These are phyloP conservation scores for Hyperopisus bebe DNA, from an alignment of 2,113 vertebrate genomes.

Conservation along the genomic window DNA sequence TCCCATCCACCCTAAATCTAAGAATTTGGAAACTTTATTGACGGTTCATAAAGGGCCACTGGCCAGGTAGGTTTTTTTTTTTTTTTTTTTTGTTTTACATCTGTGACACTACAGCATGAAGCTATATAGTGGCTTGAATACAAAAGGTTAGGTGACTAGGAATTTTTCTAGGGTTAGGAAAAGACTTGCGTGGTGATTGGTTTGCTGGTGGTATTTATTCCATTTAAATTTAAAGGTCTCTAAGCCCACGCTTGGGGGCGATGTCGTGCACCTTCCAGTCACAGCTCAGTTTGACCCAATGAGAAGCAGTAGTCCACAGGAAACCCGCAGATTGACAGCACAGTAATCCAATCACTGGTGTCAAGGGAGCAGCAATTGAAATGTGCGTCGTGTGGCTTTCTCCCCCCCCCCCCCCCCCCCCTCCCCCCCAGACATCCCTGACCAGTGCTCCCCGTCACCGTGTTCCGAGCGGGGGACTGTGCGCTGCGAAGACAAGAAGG, in stretches of 20 bases:
- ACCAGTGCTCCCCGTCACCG: slow-evolving; percentile 86
- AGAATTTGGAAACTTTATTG: neutral
- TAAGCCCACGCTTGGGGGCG: neutral
- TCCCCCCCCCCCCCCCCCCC: no score
- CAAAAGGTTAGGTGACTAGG: neutral
- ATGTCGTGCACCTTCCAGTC: neutral
- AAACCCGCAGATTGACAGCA: neutral
- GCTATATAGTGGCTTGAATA: neutral
- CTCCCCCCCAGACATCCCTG: slow-evolving; percentile 76
- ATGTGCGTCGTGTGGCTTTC: no score
- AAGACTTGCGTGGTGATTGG: neutral
- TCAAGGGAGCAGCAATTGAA: no score
- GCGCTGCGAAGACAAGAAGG: slow-evolving; percentile 82
- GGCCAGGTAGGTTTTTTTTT: neutral
- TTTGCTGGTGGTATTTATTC: neutral
- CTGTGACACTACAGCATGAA: neutral
- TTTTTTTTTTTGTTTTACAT: neutral
- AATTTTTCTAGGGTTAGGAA: neutral
- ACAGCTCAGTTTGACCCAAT: neutral
- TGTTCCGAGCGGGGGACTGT: slow-evolving; percentile 68
- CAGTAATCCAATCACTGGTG: neutral
- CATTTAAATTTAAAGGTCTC: neutral
- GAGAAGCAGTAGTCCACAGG: neutral
- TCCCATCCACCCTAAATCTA: neutral
- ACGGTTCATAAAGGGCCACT: neutral